phyloP scores from a whole-genome alignment of 2,113 vertebrate species.

The Lipotes vexillifer region DNA sequence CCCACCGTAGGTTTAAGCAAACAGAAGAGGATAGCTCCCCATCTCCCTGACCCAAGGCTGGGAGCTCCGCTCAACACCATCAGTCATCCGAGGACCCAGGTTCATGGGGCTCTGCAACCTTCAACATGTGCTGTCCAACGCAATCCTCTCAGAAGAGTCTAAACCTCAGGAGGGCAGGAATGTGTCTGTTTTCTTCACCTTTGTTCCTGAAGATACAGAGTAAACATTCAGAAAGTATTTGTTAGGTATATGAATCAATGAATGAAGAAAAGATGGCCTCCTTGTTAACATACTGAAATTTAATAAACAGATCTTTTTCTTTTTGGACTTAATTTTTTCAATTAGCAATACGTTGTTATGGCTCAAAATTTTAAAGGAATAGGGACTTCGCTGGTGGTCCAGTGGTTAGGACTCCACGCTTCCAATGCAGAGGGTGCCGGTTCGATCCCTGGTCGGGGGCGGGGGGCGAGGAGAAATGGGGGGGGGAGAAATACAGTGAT shows the following conservation, averaged over 20 bases:
- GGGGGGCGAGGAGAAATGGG: no score
- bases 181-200: background rate
- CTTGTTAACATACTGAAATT: background rate
- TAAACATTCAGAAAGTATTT: background rate
- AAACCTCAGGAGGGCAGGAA: background rate
- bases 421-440: no score
- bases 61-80: background rate
- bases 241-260: background rate
- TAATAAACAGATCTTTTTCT: background rate
- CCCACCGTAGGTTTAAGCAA: background rate
- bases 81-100: background rate
- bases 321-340: background rate
- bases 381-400: no score
- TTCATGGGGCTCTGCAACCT: background rate
- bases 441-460: no score
- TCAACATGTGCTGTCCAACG: background rate
- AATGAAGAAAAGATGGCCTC: background rate
- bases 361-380: background rate
- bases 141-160: background rate
- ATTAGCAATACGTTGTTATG: background rate
- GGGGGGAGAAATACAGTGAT: background rate
- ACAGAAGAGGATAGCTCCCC: background rate
- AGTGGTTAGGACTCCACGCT: no score
- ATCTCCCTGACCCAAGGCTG: no score
- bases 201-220: background rate